Percentiles rank a stretch among this genome's conserved stretches.
These are phyloP conservation scores for Salarias fasciatus DNA, from an alignment of 2,797 vertebrate species.

Conservation along the genomic window DNA sequence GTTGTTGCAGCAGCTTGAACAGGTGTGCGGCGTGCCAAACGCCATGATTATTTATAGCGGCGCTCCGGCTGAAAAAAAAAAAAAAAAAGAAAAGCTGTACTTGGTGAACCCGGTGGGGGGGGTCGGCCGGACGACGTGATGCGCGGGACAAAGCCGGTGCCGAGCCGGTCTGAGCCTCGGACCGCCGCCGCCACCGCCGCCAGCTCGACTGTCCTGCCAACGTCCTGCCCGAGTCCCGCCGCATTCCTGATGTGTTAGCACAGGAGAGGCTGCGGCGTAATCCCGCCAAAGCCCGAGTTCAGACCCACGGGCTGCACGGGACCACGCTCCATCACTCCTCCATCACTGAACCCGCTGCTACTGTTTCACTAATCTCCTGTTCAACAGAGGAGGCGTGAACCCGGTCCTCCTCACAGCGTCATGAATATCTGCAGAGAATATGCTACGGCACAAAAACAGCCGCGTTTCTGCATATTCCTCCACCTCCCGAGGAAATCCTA, in stretches of 20 bases:
- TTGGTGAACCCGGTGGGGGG: too few species aligned
- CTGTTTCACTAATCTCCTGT: too few species aligned
- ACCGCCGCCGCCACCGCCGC: slow-evolving; percentile 50
- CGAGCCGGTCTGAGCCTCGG: slow-evolving; percentile 64
- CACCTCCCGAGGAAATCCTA: too few species aligned
- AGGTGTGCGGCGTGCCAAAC: slow-evolving; percentile 14
- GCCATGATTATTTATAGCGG: slow-evolving; percentile 29
- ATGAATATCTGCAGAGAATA: too few species aligned
- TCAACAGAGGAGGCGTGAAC: too few species aligned
- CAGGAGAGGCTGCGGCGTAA: slow-evolving; percentile 44
- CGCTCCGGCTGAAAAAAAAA: neutral
- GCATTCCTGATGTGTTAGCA: slow-evolving; percentile 39
- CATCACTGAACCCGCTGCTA: too few species aligned
- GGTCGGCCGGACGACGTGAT: too few species aligned
- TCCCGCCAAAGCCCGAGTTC: slow-evolving; percentile 10
- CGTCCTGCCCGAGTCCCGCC: slow-evolving; percentile 40
- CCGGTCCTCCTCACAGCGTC: too few species aligned
- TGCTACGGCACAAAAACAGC: too few species aligned
- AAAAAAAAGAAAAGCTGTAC: too few species aligned
- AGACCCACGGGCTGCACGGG: slow-evolving; percentile 1
- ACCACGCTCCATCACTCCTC: neutral
- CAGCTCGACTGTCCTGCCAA: slow-evolving; percentile 53
- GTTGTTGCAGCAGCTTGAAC: slow-evolving; percentile 17
- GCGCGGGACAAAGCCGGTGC: slow-evolving; percentile 48
- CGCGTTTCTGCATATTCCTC: too few species aligned